Base-by-base conservation (phyloP, 2,888 invertebrate genomes). In the Tetragnatha montana region DNA sequence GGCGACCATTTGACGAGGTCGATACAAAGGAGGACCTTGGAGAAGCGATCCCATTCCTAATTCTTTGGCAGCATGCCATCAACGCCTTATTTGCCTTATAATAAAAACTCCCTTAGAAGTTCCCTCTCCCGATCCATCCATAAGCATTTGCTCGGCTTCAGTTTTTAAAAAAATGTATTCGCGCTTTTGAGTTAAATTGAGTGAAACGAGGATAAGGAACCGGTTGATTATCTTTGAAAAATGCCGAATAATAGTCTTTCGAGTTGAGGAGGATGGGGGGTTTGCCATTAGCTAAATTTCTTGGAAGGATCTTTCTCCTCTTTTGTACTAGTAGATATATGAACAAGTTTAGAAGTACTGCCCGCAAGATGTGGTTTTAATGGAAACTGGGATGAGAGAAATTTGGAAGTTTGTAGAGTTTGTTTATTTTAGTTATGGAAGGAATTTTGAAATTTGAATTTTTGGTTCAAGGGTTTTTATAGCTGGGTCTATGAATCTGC, bases 1-100 rank as follows among this genome's bases (percentile, higher is more conserved):
- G 86, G 86, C 86, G 86, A 80, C 86, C 79, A 80, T 73, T 86
- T 86, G 86, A 80, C 86, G 80, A 19, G 86, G 80, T 86, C 86
- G 86, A 86, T 86, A 82, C 73, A 22, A 50, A 84, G 68, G 21
- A 47, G 49, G 70, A 73, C 50, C 86, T 80, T 86, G 80, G 86
- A 79, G 71, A 47, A 80, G 60, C 78, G 74, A 79, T 80, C 80
- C 51, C 7, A 86, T 80, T 51, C 68, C 22, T 7, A 47, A 80
- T 68, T 80, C 73, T 86, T 73, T 86, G 86, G 86, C 86, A 86
- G 49, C 19, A 79, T 86, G 86, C 86, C 86, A 80, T 60, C 71
- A 73, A 80, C 35, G 60, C 73, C 74, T 70, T 78, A 85, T 85
- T 85, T 78, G 71, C 78, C 35, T 85, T 69, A 35, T 35, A 35